Base-by-base conservation (phyloP, 1,140 invertebrate species). In the Drosophila trapezifrons region DNA sequence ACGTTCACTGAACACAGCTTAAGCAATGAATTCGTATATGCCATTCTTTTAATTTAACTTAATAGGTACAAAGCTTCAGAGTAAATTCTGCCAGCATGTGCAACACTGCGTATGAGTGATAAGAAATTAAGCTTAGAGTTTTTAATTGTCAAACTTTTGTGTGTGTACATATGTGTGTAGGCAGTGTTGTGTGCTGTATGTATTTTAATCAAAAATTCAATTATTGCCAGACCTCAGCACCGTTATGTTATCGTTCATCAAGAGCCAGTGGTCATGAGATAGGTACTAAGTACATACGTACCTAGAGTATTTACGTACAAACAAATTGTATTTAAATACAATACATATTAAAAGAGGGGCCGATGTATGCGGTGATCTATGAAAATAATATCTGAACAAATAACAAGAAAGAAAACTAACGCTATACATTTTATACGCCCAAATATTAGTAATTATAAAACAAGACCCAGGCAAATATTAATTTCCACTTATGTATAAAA, bases 21-120 rank as follows among this genome's bases (percentile, higher is more conserved):
- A 13, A 5, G 12, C 32, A 35, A 13, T 35, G 10, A 13, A 35
- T 3, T 35, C 32, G 4, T 35, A 12, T 35, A 35, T 35, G 32
- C 12, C 12, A 13, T 35, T 35, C 4, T 13, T 35, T 5, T 13
- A 13, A 35, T 17, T n/a, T 18, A 37, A 20, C 18, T 52, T 35
- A 10, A 9, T 32, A 32, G 2, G 4, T 32, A n/a, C 7, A 7
- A 5, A 18, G 32, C 32, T 54, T 37, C 7, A 15, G 20, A 54
- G 51, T 15, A 35, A 52, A 4, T 51, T 32, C 3, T 35, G 49
- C 29, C 4, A 32, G 66, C 72, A 71, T 45, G 47, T 25, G 22
- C 37, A 40, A 57, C 62, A 40, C 32, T 37, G 22, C 25, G 56
- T 49, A 32, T 47, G 43, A 59, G 57, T 63, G 55, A 46, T 73